Evolutionary conservation across 2,113 vertebrate genomes (phyloP).

Genomic region (Phalacrocorax aristotelis): DNA sequence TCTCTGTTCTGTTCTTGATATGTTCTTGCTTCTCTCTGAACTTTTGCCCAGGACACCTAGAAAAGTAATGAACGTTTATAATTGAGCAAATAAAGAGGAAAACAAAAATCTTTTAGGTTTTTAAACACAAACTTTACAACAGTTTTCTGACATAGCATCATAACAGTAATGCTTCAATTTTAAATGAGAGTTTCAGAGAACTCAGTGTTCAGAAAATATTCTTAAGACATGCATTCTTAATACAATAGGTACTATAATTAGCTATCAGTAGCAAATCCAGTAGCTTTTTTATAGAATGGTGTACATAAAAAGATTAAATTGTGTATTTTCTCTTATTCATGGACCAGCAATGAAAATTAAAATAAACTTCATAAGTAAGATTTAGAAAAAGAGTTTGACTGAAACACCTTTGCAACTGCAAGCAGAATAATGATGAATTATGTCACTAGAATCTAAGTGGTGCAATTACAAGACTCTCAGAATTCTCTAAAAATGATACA

Average conservation of each 20-base stretch:
- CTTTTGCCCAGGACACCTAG: background rate
- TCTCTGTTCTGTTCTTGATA: background rate
- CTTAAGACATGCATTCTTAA: background rate
- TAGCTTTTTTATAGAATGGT: background rate
- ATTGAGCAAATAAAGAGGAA: background rate
- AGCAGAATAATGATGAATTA: conserved; percentile 46
- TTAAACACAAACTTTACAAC: background rate
- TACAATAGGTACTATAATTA: background rate
- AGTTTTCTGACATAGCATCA: background rate
- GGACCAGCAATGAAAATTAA: background rate
- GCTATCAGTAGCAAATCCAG: background rate
- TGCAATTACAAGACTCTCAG: conserved; percentile 35
- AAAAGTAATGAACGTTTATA: background rate
- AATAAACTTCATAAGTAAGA: conserved; percentile 25
- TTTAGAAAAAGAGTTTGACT: background rate
- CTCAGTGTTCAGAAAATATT: background rate
- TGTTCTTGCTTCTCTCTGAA: background rate
- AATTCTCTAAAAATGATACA: conserved; percentile 44
- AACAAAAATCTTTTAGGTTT: background rate
- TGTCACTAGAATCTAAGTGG: conserved; percentile 15
- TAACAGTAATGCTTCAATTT: background rate
- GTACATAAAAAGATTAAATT: background rate
- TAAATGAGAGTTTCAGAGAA: background rate
- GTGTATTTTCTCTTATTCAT: background rate
- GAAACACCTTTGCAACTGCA: conserved; percentile 7